phyloP scores from a whole-genome alignment of 2,888 invertebrate genomes.

The Sepioteuthis lessoniana region DNA sequence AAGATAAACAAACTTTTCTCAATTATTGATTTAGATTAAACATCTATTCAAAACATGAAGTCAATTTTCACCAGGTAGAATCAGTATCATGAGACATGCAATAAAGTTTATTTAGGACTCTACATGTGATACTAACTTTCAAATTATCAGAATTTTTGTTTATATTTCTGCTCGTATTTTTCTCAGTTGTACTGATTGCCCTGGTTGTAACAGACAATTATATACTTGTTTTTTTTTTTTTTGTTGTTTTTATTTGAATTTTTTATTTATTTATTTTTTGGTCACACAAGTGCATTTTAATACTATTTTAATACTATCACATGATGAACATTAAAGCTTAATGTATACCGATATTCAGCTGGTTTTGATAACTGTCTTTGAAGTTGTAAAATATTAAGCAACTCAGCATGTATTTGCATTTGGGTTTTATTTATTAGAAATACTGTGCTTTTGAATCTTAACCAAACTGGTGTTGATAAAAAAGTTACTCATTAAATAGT shows the following conservation, averaged over 20 bases:
- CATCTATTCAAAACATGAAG: too few species aligned
- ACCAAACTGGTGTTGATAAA: neutral
- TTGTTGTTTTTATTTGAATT: too few species aligned
- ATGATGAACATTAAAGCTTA: neutral
- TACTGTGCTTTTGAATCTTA: neutral
- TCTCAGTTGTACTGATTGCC: neutral
- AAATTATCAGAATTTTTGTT: neutral
- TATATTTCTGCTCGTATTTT: neutral
- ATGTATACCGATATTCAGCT: neutral
- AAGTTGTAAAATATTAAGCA: neutral
- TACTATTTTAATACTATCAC: neutral
- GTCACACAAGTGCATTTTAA: slow-evolving; percentile 16
- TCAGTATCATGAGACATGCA: too few species aligned
- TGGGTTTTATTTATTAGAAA: neutral
- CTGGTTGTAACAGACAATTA: neutral
- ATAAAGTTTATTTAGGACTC: neutral
- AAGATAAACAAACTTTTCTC: too few species aligned
- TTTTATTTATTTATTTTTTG: neutral
- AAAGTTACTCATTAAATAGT: neutral
- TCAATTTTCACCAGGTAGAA: too few species aligned
- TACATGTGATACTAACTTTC: neutral
- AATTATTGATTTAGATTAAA: too few species aligned
- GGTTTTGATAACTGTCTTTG: neutral
- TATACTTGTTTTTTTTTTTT: neutral
- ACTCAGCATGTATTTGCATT: too few species aligned